Conservation (phyloP, 2,797 vertebrate genomes). For the Caiman crocodilus region DNA sequence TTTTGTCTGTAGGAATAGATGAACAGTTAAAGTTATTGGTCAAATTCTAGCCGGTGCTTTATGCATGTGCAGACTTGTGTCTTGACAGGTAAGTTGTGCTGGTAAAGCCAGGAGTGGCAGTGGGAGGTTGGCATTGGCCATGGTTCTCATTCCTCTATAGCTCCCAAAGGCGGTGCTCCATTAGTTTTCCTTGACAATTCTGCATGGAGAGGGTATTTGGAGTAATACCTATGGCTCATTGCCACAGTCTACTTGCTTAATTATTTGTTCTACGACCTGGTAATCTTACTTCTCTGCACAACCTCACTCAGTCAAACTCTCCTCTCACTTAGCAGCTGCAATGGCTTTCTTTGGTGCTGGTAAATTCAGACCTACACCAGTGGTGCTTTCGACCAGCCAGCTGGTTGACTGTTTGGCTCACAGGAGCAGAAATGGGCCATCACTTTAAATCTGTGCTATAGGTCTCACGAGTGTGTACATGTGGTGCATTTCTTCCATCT, state of each 20-base stretch:
- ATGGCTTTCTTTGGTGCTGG: neutral
- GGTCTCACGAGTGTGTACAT: no score
- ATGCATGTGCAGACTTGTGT: neutral
- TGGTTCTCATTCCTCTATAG: neutral
- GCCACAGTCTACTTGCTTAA: fast-evolving
- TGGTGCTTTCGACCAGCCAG: neutral
- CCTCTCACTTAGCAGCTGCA: neutral
- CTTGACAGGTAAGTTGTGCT: neutral
- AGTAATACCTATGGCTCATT: fast-evolving
- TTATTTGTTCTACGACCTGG: fast-evolving
- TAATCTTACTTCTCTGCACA: fast-evolving
- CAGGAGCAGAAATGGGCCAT: neutral
- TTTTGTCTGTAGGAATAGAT: neutral
- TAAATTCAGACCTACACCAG: neutral
- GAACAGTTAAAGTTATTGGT: neutral
- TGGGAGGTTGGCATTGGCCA: neutral
- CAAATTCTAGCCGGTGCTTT: neutral
- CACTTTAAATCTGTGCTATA: neutral
- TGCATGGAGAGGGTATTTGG: fast-evolving
- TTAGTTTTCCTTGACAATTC: fast-evolving
- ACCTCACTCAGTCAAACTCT: fast-evolving
- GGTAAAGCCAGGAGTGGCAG: neutral
- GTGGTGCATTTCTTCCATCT: neutral
- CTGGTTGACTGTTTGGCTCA: neutral
- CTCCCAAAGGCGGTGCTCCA: fast-evolving